Evolutionary conservation across 2,888 invertebrate genomes (phyloP).

Genomic region (Brenthis hecate): DNA sequence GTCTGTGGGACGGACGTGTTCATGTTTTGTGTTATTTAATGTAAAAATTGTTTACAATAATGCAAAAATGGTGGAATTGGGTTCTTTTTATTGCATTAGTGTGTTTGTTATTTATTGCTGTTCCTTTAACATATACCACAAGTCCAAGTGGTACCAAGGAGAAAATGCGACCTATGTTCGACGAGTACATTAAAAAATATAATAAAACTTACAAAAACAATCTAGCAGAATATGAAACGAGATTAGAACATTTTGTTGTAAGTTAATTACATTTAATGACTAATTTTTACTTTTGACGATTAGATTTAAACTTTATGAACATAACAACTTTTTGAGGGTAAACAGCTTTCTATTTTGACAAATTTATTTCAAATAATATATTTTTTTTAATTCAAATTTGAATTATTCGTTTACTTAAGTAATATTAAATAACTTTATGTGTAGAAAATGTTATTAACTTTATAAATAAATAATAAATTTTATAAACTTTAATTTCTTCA

Average conservation of each 20-base stretch:
- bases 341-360: no score
- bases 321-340: no score
- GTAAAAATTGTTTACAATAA: slow-evolving; percentile 45
- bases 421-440: no score
- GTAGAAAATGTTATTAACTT: no score
- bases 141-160: slow-evolving; percentile 46
- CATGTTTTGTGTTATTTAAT: slow-evolving; percentile 16
- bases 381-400: no score
- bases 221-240: slow-evolving; percentile 71
- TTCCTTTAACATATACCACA: slow-evolving; percentile 58
- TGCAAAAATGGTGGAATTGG: slow-evolving; percentile 76
- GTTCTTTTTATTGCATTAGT: slow-evolving; percentile 58
- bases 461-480: no score
- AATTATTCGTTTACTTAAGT: no score
- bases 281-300: neutral
- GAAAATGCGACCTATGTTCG: slow-evolving; percentile 66
- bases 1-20: slow-evolving; percentile 19
- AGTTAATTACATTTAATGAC: slow-evolving; percentile 44
- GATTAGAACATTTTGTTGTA: slow-evolving; percentile 81
- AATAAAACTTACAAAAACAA: slow-evolving; percentile 79
- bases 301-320: no score
- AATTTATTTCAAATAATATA: no score
- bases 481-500: neutral
- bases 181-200: slow-evolving; percentile 75
- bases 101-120: slow-evolving; percentile 65